Conservation (phyloP, 1,140 invertebrate species). For the Leptonema lineaticorne region DNA sequence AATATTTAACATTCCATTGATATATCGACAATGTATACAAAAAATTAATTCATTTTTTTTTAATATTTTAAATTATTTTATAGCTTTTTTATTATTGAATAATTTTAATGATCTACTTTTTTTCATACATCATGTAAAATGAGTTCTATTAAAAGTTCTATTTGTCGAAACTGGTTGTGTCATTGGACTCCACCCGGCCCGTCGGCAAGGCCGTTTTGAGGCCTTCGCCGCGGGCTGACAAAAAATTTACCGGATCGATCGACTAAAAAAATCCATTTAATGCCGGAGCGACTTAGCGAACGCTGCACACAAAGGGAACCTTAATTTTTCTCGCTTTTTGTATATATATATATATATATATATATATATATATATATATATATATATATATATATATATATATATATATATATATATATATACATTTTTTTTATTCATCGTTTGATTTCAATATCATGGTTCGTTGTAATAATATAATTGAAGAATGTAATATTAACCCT, state of each 20-base stretch:
- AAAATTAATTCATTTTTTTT: background rate
- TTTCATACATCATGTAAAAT: background rate
- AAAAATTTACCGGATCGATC: background rate
- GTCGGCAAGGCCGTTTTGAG: slow-evolving; percentile 23
- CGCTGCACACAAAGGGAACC: no score
- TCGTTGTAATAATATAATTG: no score
- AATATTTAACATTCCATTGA: no score
- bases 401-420: no score
- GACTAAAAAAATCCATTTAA: slow-evolving; percentile 5
- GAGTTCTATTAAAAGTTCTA: background rate
- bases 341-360: no score
- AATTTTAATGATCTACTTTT: background rate
- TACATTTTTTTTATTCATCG: no score
- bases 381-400: no score
- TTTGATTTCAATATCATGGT: no score
- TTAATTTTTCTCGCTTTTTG: no score
- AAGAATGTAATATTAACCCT: no score
- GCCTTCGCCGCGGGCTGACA: background rate
- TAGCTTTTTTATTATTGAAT: background rate
- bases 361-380: no score
- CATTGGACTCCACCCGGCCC: slow-evolving; percentile 19
- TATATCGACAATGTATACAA: background rate
- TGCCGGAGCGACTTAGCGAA: no score
- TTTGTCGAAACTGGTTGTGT: slow-evolving; percentile 3
- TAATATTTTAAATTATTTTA: background rate